A percentile compares a stretch with the other conserved stretches of the same genome.
These are phyloP conservation scores for Hyperoodon ampullatus DNA, from an alignment of 2,113 vertebrate genomes.

Conservation along the genomic window DNA sequence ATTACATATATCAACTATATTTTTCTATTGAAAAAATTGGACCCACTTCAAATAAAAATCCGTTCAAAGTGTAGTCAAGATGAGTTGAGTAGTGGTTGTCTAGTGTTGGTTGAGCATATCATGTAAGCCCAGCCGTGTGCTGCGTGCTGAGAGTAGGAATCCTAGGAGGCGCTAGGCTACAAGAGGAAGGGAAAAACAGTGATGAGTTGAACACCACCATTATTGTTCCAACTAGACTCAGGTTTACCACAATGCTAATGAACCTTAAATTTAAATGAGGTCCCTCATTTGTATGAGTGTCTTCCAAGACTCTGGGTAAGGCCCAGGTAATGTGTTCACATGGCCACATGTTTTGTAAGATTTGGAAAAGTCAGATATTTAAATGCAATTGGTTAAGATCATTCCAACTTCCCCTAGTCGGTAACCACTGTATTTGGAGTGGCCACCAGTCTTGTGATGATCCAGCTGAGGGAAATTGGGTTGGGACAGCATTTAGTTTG, in stretches of 20 bases:
- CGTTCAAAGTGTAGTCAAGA: not conserved
- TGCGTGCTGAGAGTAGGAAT: not conserved
- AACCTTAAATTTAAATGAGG: not conserved
- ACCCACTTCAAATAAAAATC: slow-evolving; percentile 20
- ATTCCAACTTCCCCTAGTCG: not conserved
- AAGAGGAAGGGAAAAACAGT: not conserved
- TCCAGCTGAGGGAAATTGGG: not conserved
- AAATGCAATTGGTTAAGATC: not conserved
- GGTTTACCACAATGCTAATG: not conserved
- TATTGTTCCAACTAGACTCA: not conserved
- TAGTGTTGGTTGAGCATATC: not conserved
- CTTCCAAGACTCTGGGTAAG: not conserved
- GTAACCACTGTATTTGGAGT: not conserved
- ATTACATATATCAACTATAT: slow-evolving; percentile 1
- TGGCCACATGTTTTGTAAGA: not conserved
- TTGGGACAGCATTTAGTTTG: not conserved
- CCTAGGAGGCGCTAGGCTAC: not conserved
- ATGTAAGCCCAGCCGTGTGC: not conserved
- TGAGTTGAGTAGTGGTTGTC: not conserved
- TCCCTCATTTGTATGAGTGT: not conserved
- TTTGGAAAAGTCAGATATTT: slow-evolving; percentile 2
- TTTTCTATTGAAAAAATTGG: slow-evolving; percentile 18
- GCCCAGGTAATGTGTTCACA: not conserved
- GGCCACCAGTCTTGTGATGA: not conserved
- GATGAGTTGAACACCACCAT: not conserved